phyloP scores from a whole-genome alignment of 1,140 invertebrate genomes.

The Lamellibrachia luymesi region DNA sequence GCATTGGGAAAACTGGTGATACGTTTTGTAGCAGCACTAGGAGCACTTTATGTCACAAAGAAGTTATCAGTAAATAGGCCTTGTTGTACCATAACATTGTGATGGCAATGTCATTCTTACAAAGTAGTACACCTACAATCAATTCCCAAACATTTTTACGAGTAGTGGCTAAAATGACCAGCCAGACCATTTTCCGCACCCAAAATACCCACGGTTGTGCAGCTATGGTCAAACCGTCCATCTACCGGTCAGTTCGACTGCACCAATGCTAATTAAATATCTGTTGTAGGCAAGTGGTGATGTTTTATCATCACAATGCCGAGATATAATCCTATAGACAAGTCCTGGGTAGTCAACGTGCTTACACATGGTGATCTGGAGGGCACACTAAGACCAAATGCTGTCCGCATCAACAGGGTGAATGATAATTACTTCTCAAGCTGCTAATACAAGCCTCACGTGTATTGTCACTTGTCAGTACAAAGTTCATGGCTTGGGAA shows the following conservation, averaged over 20 bases:
- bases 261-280: neutral
- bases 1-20: too few relatives aligned
- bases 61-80: too few relatives aligned
- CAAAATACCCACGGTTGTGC: too few relatives aligned
- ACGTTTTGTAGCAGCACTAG: too few relatives aligned
- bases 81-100: too few relatives aligned
- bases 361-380: neutral
- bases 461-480: neutral
- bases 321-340: neutral
- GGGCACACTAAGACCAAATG: neutral
- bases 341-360: neutral
- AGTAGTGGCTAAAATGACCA: too few relatives aligned
- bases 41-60: too few relatives aligned
- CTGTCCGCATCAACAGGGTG: neutral
- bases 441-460: neutral
- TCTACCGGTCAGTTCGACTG: neutral
- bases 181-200: too few relatives aligned
- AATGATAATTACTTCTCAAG: neutral
- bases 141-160: too few relatives aligned
- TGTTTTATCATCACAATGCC: neutral
- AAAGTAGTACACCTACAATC: too few relatives aligned
- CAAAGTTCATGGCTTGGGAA: neutral
- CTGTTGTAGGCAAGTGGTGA: neutral
- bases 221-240: too few relatives aligned
- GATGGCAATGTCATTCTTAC: too few relatives aligned